phyloP scores from a whole-genome alignment of 2,888 invertebrate genomes.

The Danaus chrysippus region DNA sequence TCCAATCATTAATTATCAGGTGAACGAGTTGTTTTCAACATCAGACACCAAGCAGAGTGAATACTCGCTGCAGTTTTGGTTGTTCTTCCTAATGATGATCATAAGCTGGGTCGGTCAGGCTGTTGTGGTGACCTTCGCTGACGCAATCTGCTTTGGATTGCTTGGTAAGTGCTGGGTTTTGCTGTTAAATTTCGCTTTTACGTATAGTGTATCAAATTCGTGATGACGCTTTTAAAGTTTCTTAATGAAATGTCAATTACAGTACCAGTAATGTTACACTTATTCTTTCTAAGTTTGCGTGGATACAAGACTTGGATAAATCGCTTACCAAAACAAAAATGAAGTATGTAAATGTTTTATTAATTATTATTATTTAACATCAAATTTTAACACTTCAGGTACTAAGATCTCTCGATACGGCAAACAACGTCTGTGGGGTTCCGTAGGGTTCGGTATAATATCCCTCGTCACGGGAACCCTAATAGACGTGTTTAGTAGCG shows the following conservation, averaged over 20 bases:
- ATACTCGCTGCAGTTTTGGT: slow-evolving; percentile 83
- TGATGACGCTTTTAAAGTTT: not conserved
- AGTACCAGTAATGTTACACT: too few species aligned
- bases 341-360: not conserved
- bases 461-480: slow-evolving; percentile 87
- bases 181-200: not conserved
- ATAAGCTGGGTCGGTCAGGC: slow-evolving; percentile 91
- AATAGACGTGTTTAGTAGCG: slow-evolving; percentile 86
- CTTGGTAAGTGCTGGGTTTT: slow-evolving; percentile 79
- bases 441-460: slow-evolving; percentile 91
- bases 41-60: slow-evolving; percentile 44
- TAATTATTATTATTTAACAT: slow-evolving; percentile 30
- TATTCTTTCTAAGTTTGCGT: too few species aligned
- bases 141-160: slow-evolving; percentile 92
- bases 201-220: not conserved
- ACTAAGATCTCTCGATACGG: slow-evolving; percentile 88
- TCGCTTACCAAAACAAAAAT: too few species aligned
- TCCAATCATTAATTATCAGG: slow-evolving; percentile 35
- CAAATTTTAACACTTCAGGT: slow-evolving; percentile 61
- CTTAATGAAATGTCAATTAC: too few species aligned
- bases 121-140: slow-evolving; percentile 91
- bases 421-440: slow-evolving; percentile 92
- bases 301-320: too few species aligned
- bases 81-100: slow-evolving; percentile 87
- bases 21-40: slow-evolving; percentile 71